Percentiles rank a stretch among this genome's conserved stretches.
These are phyloP conservation scores for Zaprionus tsacasi DNA, from an alignment of 1,140 invertebrate genomes.

Conservation along the genomic window DNA sequence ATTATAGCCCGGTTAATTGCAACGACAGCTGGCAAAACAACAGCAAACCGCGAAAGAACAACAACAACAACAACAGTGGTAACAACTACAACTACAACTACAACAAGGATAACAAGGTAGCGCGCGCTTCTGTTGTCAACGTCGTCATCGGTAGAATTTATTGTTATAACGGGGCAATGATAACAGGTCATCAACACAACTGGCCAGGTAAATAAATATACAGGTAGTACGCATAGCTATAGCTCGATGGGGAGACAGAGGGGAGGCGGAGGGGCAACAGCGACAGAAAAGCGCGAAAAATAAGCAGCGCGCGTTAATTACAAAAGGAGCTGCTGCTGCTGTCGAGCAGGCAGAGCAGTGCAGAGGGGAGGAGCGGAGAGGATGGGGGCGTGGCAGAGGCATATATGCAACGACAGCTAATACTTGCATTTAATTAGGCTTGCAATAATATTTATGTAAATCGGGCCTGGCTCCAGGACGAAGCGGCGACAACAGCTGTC, in stretches of 20 bases:
- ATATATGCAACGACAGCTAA: conserved; percentile 42
- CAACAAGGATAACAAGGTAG: conserved; percentile 34
- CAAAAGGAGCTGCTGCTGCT: conserved; percentile 53
- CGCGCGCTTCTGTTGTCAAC: conserved; percentile 48
- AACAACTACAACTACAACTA: conserved; percentile 48
- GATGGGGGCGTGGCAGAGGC: too few relatives aligned
- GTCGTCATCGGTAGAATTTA: conserved; percentile 70
- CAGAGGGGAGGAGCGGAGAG: neutral
- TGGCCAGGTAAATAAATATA: conserved; percentile 78
- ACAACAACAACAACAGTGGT: conserved; percentile 51
- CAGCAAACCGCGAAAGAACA: conserved; percentile 73
- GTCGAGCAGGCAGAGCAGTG: conserved; percentile 17
- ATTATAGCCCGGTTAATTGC: conserved; percentile 80
- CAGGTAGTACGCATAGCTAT: neutral
- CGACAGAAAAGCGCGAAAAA: conserved; percentile 52
- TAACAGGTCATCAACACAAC: conserved; percentile 81
- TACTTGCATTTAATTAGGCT: conserved; percentile 83
- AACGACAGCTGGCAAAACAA: conserved; percentile 81
- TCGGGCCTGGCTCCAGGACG: conserved; percentile 64
- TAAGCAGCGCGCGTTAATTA: conserved; percentile 72
- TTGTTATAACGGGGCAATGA: conserved; percentile 80
- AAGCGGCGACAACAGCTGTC: conserved; percentile 68
- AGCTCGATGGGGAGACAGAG: neutral
- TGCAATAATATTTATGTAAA: conserved; percentile 83
- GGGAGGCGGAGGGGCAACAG: neutral